Evolutionary conservation across 2,113 vertebrate genomes (phyloP).

Genomic region (Lycocorax pyrrhopterus): DNA sequence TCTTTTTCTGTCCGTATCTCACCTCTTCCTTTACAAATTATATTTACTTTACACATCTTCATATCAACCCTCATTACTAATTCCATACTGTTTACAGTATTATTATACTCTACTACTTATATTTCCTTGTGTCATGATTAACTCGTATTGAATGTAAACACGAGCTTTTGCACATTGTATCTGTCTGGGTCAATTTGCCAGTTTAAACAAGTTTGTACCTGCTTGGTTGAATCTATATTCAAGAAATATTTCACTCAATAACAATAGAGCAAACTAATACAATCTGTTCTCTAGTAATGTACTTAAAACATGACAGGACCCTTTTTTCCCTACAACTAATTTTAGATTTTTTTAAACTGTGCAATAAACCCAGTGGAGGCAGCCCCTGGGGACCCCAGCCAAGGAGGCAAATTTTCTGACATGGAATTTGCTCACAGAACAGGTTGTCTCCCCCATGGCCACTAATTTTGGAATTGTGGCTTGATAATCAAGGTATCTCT

Average conservation of each 20-base stretch:
- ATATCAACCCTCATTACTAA: background rate
- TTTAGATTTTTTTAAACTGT: background rate
- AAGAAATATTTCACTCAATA: background rate
- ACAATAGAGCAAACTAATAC: background rate
- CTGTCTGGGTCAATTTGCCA: background rate
- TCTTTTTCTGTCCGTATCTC: background rate
- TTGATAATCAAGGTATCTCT: background rate
- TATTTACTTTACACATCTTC: background rate
- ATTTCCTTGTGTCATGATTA: background rate
- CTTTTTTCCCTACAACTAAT: background rate
- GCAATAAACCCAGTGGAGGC: background rate
- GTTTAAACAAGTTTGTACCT: background rate
- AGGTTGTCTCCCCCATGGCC: background rate
- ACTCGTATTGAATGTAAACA: background rate
- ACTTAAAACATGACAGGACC: background rate
- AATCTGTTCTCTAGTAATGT: background rate
- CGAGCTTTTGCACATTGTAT: background rate
- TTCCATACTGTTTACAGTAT: background rate
- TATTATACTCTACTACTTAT: background rate
- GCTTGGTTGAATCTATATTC: background rate
- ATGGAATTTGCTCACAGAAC: background rate
- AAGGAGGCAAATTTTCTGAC: background rate
- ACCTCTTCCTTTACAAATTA: background rate
- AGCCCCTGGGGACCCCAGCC: background rate
- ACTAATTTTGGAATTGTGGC: background rate